Conservation (phyloP, 2,113 vertebrate genomes). For the Ellobius talpinus region DNA sequence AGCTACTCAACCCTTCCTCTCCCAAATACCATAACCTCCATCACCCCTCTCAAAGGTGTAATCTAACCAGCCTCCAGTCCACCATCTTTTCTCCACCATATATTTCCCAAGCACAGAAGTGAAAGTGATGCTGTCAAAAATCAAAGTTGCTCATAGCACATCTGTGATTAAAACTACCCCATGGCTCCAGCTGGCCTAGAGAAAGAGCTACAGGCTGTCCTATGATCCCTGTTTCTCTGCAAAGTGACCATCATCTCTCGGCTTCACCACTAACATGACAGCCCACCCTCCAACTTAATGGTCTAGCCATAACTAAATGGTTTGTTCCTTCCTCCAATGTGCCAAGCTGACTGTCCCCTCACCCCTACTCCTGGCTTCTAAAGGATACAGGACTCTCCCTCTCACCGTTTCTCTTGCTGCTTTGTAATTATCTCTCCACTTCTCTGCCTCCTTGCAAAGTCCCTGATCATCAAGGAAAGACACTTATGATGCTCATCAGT, state of each 20-base stretch:
- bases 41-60: background rate
- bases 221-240: background rate
- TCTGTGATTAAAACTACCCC: background rate
- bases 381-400: background rate
- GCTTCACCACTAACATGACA: background rate
- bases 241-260: background rate
- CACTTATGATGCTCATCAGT: background rate
- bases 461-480: background rate
- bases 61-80: background rate
- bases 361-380: background rate
- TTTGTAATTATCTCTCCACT: background rate
- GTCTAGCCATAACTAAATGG: background rate
- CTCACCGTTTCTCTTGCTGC: background rate
- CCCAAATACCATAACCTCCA: background rate
- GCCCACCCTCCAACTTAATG: background rate
- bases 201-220: background rate
- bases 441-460: slow-evolving; percentile 20
- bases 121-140: background rate
- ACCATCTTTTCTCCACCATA: background rate
- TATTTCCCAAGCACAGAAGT: background rate
- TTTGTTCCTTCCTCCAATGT: background rate
- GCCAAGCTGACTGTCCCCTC: background rate
- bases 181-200: background rate
- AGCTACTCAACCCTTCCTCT: background rate
- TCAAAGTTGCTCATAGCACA: background rate